Percentiles rank a stretch among this genome's conserved stretches.
These are phyloP conservation scores for Eucidaris tribuloides DNA, from an alignment of 35 echinoderm and acorn worm genomes.

Conservation along the genomic window DNA sequence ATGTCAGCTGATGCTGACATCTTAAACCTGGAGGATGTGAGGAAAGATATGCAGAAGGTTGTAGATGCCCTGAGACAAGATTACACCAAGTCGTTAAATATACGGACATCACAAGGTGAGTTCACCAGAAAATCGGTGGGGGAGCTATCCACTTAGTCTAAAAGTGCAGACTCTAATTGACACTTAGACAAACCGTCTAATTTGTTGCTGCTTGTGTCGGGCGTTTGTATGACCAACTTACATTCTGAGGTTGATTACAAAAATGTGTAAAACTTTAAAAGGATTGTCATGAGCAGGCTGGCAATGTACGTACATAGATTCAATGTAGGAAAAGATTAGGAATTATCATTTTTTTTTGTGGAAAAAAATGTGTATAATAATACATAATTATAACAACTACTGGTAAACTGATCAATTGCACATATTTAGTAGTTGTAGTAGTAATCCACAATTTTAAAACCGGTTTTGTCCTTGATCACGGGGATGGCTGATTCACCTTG, in stretches of 20 bases:
- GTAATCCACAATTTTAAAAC: too few species aligned
- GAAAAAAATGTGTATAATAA: too few species aligned
- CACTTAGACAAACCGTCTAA: neutral
- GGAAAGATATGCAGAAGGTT: slow-evolving; percentile 60
- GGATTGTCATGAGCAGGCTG: neutral
- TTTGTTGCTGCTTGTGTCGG: neutral
- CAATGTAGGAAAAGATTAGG: too few species aligned
- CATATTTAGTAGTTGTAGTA: too few species aligned
- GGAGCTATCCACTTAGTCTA: neutral
- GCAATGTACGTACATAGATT: too few species aligned
- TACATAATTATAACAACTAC: too few species aligned
- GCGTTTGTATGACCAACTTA: neutral
- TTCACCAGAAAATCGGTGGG: neutral
- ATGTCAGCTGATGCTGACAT: slow-evolving; percentile 62
- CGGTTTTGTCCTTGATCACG: too few species aligned
- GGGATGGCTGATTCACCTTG: too few species aligned
- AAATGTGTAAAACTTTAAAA: neutral
- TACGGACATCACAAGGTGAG: slow-evolving; percentile 81
- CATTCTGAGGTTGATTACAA: neutral
- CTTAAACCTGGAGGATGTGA: slow-evolving; percentile 53
- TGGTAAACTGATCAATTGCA: too few species aligned
- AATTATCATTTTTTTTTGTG: too few species aligned
- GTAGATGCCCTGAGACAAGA: slow-evolving; percentile 61
- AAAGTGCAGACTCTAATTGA: neutral
- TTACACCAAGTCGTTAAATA: slow-evolving; percentile 50